Base-by-base conservation (phyloP, 2,797 vertebrate genomes). In the Sebastes miniatus region DNA sequence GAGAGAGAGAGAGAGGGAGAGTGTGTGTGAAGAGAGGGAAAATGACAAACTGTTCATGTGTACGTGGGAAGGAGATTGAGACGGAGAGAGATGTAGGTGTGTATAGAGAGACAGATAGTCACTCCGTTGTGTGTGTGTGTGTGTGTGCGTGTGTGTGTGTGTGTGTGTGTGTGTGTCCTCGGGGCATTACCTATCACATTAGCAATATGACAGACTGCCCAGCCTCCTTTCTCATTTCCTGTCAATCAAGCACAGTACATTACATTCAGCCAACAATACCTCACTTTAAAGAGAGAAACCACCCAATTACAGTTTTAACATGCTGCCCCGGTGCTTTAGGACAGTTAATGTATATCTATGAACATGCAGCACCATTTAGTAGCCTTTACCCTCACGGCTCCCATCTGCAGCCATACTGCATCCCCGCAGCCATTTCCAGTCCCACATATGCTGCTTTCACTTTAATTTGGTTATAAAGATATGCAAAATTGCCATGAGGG, bases 121-220 rank as follows among this genome's bases (percentile, higher is more conserved):
- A 67, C 73, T 84, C 29, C 4, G 36, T 14, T 39, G 36, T 9
- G 39, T 22, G 31, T 64, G 64, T 73, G 81, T 76, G 83, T 88
- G 73, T 81, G 79, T 64, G 64, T 77, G 81, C 73, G 83, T 89
- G 73, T 83, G 79, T 83, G 78, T 84, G 68, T 76, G 80, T 64
- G 64, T 77, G 81, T 76, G 83, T 89, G 73, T 80, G 79, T 84
- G 78, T 84, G 77, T 85, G 68, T 92, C 92, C 93, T 92, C 74
- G 4, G 87, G 89, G 90, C 87, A 90, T 92, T 92, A 93, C 91
- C 91, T 92, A 93, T 92, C 93, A 94, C 87, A 95, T 94, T 93
- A 94, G 62, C 71, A 18, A 84, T 76, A 92, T 92, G 89, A 93
- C 93, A 92, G 83, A 85, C 85, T 83, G 81, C 85, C 91, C 83